Evolutionary conservation across 2,113 vertebrate genomes (phyloP).

Genomic region (Sander vitreus): DNA sequence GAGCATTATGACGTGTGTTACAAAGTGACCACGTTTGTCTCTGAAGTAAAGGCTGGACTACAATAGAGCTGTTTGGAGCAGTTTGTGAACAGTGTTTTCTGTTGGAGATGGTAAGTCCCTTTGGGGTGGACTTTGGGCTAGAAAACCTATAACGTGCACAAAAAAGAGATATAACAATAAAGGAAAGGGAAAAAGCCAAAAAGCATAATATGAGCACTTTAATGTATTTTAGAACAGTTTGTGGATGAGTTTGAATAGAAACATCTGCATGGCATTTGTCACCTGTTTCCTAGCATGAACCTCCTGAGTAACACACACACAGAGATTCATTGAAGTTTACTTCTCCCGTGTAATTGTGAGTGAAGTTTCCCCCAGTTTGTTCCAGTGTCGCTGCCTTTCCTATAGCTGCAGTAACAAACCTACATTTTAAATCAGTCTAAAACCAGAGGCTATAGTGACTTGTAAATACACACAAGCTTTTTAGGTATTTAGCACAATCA

Average conservation of each 20-base stretch:
- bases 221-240: neutral
- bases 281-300: conserved; percentile 65
- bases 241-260: conserved; percentile 13
- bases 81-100: too few species aligned
- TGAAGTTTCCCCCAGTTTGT: neutral
- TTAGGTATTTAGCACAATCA: neutral
- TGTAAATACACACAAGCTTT: neutral
- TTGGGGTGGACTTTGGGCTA: too few species aligned
- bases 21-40: too few species aligned
- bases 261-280: conserved; percentile 68
- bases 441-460: neutral
- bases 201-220: neutral
- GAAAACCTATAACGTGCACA: too few species aligned
- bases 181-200: too few species aligned
- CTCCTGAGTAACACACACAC: conserved; percentile 44
- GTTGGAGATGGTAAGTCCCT: too few species aligned
- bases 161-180: too few species aligned
- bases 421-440: neutral
- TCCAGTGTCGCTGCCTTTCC: neutral
- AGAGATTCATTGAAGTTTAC: neutral
- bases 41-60: too few species aligned
- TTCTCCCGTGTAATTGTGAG: neutral
- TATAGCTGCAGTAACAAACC: neutral
- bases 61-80: too few species aligned
- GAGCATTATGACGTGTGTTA: too few species aligned